Conservation (phyloP, 2,797 vertebrate species). For the Champsocephalus gunnari region DNA sequence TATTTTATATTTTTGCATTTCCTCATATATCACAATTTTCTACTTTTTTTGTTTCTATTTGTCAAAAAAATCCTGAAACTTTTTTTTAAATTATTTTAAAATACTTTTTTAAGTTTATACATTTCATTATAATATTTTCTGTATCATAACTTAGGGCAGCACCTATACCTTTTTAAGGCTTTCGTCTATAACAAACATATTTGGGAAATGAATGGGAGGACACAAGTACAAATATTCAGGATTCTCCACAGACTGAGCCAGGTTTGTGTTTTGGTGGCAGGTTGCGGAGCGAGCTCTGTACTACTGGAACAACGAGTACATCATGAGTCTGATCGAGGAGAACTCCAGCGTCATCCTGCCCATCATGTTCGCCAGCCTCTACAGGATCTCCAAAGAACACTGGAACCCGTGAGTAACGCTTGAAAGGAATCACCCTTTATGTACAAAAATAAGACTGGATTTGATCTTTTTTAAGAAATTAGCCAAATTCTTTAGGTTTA, state of each 20-base stretch:
- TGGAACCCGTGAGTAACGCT: constrained; percentile 95
- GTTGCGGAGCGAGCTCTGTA: constrained; percentile 97
- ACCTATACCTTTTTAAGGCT: not conserved
- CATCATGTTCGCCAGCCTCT: constrained; percentile 99
- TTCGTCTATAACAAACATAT: no score
- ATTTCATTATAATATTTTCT: no score
- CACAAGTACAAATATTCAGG: no score
- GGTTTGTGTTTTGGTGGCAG: constrained; percentile 69
- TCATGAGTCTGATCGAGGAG: constrained; percentile 99
- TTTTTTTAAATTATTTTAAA: no score
- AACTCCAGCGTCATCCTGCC: constrained; percentile 99
- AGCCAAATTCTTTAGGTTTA: not conserved
- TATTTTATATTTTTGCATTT: no score
- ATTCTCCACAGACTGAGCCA: no score
- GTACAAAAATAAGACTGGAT: not conserved
- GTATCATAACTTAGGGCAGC: not conserved
- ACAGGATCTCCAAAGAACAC: constrained; percentile 99
- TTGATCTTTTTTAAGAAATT: not conserved
- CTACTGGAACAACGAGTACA: constrained; percentile 99
- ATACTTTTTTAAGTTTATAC: no score
- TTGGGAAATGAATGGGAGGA: not conserved
- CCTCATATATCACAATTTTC: no score
- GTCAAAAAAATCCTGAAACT: no score
- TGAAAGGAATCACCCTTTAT: no score
- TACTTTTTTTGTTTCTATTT: no score